These are phyloP conservation scores for Ginglymostoma cirratum DNA, from an alignment of 2,113 vertebrate genomes.

Conservation along the genomic window DNA sequence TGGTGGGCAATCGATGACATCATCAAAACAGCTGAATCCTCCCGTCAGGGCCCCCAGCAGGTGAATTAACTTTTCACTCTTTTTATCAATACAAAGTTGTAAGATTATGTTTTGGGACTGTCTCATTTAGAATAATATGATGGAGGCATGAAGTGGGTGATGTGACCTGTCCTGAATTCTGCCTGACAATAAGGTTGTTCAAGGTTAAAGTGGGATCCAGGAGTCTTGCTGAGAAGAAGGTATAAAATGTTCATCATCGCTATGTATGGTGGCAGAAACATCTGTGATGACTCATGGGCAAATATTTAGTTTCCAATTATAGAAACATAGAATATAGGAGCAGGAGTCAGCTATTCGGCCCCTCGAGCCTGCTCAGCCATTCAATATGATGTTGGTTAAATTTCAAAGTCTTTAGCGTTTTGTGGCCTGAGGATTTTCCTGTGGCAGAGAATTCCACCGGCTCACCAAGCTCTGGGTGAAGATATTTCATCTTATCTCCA, in stretches of 20 bases:
- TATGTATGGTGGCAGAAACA: not conserved
- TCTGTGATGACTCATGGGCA: too few relatives aligned
- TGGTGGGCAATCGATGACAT: conserved; percentile 83
- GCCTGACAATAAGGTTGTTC: not conserved
- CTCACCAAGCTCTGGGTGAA: too few relatives aligned
- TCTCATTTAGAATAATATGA: not conserved
- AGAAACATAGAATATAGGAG: too few relatives aligned
- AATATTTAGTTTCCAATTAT: too few relatives aligned
- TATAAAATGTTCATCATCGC: not conserved
- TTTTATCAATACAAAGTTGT: not conserved
- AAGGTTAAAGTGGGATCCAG: not conserved
- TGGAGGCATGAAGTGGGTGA: not conserved
- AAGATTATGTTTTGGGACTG: not conserved
- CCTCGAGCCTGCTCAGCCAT: too few relatives aligned
- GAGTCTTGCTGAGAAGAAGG: not conserved
- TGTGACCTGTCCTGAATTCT: not conserved
- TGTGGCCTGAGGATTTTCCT: too few relatives aligned
- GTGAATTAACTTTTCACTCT: conserved; percentile 50
- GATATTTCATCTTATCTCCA: too few relatives aligned
- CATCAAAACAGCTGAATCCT: conserved; percentile 62
- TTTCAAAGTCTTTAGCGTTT: too few relatives aligned
- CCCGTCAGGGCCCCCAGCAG: conserved; percentile 67
- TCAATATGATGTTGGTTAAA: too few relatives aligned
- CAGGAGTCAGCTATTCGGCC: too few relatives aligned
- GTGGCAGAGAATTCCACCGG: too few relatives aligned